Percentiles rank a stretch among this genome's conserved stretches.
Evolutionary conservation across 1,140 invertebrate species (phyloP).

Genomic region (Zaprionus capensis): DNA sequence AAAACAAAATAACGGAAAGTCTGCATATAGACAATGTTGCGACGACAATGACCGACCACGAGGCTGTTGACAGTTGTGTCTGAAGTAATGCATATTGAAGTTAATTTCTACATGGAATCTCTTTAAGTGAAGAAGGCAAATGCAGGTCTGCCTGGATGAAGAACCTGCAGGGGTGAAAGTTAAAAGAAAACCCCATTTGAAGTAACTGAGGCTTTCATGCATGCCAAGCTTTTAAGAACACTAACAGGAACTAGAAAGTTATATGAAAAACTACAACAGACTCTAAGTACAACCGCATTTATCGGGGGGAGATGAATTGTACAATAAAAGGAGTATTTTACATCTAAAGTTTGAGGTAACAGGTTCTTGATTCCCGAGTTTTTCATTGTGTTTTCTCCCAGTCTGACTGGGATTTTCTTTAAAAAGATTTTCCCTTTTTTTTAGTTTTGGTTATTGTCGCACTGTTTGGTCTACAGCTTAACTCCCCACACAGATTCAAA

Average conservation of each 20-base stretch:
- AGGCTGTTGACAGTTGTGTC: not conserved
- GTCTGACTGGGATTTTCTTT: too few species aligned
- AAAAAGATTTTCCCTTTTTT: too few species aligned
- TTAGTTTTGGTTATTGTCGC: too few species aligned
- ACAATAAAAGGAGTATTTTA: conserved; percentile 45
- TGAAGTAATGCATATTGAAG: not conserved
- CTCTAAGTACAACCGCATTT: conserved; percentile 55
- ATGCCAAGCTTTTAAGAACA: not conserved
- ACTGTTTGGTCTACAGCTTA: too few species aligned
- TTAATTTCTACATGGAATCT: not conserved
- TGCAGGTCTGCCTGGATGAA: not conserved
- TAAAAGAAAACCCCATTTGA: not conserved
- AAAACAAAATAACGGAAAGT: conserved; percentile 1
- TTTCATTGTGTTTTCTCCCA: too few species aligned
- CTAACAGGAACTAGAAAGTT: not conserved
- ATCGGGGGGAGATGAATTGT: conserved; percentile 50
- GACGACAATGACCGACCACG: not conserved
- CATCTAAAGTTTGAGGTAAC: conserved; percentile 20
- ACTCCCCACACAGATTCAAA: not conserved
- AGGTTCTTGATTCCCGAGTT: not conserved
- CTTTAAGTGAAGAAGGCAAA: not conserved
- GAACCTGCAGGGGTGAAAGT: not conserved
- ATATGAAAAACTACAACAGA: not conserved
- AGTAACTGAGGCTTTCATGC: not conserved
- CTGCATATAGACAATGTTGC: conserved; percentile 7